Evolutionary conservation across 2,113 vertebrate species (phyloP).

Genomic region (Marcusenius ussheri): DNA sequence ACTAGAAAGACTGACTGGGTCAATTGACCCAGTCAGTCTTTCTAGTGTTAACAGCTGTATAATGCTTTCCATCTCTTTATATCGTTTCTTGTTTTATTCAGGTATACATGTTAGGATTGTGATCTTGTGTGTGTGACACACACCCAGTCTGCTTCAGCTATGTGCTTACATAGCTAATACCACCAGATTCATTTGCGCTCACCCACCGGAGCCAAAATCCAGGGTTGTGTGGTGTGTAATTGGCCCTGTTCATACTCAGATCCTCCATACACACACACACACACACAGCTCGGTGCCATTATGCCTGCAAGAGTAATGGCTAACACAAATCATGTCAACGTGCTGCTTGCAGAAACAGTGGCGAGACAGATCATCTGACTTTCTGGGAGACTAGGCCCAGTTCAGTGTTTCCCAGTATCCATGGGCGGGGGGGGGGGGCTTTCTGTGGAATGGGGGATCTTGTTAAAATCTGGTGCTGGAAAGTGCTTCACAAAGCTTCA

Average conservation of each 20-base stretch:
- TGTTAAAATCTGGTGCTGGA: constrained; percentile 21
- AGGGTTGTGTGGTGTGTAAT: not conserved
- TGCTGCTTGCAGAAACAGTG: not conserved
- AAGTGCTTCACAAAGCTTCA: not conserved
- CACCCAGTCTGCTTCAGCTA: not conserved
- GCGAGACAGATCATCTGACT: constrained; percentile 15
- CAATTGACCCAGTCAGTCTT: no score
- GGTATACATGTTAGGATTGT: not conserved
- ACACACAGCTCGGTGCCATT: not conserved
- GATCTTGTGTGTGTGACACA: not conserved
- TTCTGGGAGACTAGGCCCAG: constrained; percentile 31
- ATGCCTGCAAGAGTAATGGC: not conserved
- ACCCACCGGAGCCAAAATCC: not conserved
- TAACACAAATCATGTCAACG: constrained; percentile 3
- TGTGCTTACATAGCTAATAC: not conserved
- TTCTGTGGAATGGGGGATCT: constrained; percentile 3
- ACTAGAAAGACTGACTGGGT: no score
- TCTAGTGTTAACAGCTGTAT: not conserved
- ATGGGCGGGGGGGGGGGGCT: constrained; percentile 13
- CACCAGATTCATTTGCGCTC: not conserved
- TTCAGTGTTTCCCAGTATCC: constrained; percentile 34
- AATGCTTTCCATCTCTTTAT: not conserved
- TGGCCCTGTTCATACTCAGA: not conserved
- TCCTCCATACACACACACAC: not conserved
- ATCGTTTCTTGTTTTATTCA: not conserved